A percentile compares a stretch with the other conserved stretches of the same genome.
These are phyloP conservation scores for Lacerta agilis DNA, from an alignment of 2,797 vertebrate genomes.

Conservation along the genomic window DNA sequence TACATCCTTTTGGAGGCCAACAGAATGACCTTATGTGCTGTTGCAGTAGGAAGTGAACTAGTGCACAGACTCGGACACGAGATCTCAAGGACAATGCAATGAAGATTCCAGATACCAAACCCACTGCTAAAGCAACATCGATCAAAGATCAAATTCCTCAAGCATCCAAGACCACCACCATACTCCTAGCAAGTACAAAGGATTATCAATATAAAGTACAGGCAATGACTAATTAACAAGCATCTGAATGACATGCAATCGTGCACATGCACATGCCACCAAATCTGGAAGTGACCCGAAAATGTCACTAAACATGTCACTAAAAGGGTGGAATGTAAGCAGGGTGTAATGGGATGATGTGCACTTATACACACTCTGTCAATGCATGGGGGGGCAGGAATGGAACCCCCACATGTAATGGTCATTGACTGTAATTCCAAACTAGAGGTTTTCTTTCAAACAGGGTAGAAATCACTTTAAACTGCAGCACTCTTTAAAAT, in stretches of 20 bases:
- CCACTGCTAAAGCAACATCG: neutral
- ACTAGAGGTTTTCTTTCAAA: neutral
- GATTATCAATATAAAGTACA: too few species aligned
- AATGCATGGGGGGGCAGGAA: too few species aligned
- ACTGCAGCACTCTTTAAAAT: too few species aligned
- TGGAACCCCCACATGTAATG: too few species aligned
- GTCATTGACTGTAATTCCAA: neutral
- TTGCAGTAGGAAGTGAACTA: too few species aligned
- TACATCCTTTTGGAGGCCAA: neutral
- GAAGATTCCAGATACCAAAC: neutral
- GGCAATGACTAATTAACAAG: too few species aligned
- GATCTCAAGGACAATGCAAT: too few species aligned
- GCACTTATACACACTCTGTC: too few species aligned
- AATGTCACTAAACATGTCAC: neutral
- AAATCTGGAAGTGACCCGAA: too few species aligned
- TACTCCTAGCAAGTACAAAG: neutral
- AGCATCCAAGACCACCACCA: neutral
- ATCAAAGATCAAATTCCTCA: neutral
- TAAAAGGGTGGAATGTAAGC: neutral
- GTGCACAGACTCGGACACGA: neutral
- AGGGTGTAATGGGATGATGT: too few species aligned
- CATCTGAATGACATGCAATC: too few species aligned
- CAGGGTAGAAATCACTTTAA: neutral
- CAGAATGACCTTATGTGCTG: neutral
- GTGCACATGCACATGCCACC: too few species aligned